A percentile compares a stretch with the other conserved stretches of the same genome.
Evolutionary conservation across 2,113 vertebrate genomes (phyloP).

Genomic region (Gymnobelideus leadbeateri): DNA sequence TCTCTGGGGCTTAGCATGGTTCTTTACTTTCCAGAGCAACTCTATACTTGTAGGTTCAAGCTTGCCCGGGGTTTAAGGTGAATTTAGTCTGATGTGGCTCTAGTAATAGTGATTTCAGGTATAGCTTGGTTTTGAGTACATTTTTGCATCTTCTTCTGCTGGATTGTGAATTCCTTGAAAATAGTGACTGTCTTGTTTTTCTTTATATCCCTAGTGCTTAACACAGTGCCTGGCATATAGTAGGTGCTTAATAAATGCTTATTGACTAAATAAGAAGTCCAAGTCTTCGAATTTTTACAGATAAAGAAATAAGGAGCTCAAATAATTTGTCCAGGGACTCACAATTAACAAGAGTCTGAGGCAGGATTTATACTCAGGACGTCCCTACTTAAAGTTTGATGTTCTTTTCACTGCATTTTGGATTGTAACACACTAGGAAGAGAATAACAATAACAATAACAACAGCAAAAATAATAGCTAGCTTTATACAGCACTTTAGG

Average conservation of each 20-base stretch:
- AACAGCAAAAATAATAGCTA: not conserved
- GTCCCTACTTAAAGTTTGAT: not conserved
- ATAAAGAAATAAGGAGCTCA: not conserved
- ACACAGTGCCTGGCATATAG: not conserved
- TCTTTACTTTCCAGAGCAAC: not conserved
- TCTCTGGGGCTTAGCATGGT: not conserved
- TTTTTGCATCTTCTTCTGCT: too few species aligned
- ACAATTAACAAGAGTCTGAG: not conserved
- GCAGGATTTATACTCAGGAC: not conserved
- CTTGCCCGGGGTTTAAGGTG: not conserved
- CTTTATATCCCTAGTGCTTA: not conserved
- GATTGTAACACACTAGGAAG: not conserved
- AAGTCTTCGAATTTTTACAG: not conserved
- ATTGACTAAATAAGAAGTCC: not conserved
- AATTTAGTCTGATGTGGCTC: not conserved
- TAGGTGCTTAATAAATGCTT: not conserved
- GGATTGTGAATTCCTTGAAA: too few species aligned
- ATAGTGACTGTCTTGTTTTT: not conserved
- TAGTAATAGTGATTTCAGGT: not conserved
- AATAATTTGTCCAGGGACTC: not conserved
- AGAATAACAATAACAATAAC: not conserved
- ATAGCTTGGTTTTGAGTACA: too few species aligned
- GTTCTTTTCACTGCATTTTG: not conserved
- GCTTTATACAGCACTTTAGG: not conserved
- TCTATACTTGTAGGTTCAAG: not conserved